A percentile compares a stretch with the other conserved stretches of the same genome.
Evolutionary conservation across 2,113 vertebrate genomes (phyloP).

Genomic region (Oreochromis niloticus): DNA sequence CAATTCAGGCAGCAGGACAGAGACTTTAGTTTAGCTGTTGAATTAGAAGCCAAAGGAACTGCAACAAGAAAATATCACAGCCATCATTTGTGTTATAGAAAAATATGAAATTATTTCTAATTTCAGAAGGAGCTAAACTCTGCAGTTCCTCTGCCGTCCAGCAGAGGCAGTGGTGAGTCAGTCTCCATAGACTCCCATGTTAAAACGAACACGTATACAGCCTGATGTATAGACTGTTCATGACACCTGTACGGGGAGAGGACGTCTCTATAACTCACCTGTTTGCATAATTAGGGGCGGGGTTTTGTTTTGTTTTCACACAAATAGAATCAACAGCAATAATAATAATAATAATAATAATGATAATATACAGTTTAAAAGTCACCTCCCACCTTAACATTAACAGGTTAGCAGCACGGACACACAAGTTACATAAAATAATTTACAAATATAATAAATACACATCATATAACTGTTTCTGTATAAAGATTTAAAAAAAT

Average conservation of each 20-base stretch:
- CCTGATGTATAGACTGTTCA: background rate
- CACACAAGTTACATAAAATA: background rate
- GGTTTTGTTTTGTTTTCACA: background rate
- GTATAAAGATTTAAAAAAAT: background rate
- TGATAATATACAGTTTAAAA: background rate
- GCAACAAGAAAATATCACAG: background rate
- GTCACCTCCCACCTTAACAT: background rate
- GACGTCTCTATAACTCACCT: background rate
- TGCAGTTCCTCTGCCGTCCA: background rate
- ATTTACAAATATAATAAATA: background rate
- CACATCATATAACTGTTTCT: background rate
- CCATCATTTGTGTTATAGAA: background rate
- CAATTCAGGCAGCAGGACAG: background rate
- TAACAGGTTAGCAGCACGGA: background rate
- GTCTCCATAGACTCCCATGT: background rate
- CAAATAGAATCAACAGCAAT: background rate
- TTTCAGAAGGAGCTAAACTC: background rate
- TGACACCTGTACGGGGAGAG: background rate
- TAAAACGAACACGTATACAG: background rate
- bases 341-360: fast-evolving
- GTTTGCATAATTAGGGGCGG: background rate
- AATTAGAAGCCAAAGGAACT: background rate
- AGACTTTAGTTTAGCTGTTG: background rate
- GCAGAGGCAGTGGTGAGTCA: background rate
- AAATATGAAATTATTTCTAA: background rate